Conservation (phyloP, 2,888 invertebrate genomes). For the Andrena fulva region DNA sequence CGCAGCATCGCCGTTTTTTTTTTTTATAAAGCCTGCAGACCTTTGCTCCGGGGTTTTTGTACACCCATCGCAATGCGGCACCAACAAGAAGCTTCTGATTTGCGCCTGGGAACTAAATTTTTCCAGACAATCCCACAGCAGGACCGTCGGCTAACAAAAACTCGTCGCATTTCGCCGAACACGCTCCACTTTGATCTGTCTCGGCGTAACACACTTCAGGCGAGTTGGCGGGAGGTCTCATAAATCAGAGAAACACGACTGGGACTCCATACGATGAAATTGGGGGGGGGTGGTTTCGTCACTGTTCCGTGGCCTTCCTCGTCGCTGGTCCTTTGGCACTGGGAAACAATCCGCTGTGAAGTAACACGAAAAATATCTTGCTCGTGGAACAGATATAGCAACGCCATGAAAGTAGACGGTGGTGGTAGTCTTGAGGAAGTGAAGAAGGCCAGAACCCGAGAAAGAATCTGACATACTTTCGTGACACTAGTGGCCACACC, state of each 20-base stretch:
- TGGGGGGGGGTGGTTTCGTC: constrained; percentile 52
- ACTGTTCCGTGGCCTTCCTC: constrained; percentile 23
- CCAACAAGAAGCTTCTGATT: background rate
- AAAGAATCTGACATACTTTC: too few species aligned
- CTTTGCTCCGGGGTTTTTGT: background rate
- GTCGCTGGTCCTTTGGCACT: background rate
- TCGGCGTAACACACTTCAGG: constrained; percentile 19
- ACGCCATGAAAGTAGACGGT: too few species aligned
- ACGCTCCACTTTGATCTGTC: constrained; percentile 40
- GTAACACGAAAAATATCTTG: constrained; percentile 64
- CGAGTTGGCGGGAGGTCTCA: constrained; percentile 52
- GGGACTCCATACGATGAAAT: constrained; percentile 57
- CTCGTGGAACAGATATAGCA: too few species aligned
- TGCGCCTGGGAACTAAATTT: background rate
- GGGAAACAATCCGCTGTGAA: constrained; percentile 44
- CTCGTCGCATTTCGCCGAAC: background rate
- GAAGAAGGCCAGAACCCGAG: too few species aligned
- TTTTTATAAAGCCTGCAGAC: background rate
- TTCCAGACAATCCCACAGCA: background rate
- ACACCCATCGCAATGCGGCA: background rate
- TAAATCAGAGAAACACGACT: constrained; percentile 61
- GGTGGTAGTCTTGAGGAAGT: too few species aligned
- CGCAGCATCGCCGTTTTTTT: background rate
- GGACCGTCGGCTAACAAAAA: constrained; percentile 31
- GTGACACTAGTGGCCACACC: too few species aligned